Evolutionary conservation across 2,888 invertebrate species (phyloP).

Genomic region (Margaritifera margaritifera): DNA sequence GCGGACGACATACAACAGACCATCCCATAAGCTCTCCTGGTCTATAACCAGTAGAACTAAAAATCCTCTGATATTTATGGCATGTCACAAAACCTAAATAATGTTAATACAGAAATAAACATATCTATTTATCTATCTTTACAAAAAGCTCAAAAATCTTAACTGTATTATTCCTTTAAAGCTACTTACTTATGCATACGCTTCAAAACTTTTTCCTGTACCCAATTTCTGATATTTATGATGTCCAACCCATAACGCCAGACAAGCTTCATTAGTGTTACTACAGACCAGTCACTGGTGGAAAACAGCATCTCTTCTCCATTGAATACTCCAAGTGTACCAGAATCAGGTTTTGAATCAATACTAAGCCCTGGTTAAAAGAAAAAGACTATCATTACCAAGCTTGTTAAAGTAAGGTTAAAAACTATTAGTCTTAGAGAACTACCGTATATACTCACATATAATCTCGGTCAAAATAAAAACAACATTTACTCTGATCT

Average conservation of each 20-base stretch:
- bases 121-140: not conserved
- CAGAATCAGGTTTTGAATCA: constrained; percentile 17
- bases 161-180: not conserved
- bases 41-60: too few species aligned
- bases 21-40: too few species aligned
- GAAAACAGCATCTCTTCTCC: constrained; percentile 76
- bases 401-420: too few species aligned
- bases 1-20: too few species aligned
- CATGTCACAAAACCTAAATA: not conserved
- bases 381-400: too few species aligned
- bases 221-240: constrained; percentile 73
- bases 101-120: not conserved
- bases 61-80: not conserved
- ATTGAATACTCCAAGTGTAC: constrained; percentile 75
- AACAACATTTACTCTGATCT: too few species aligned
- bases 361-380: constrained; percentile 30
- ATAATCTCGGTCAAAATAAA: too few species aligned
- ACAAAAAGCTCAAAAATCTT: not conserved
- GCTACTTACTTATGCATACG: constrained; percentile 72
- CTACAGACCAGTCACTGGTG: constrained; percentile 74
- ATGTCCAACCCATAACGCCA: constrained; percentile 78
- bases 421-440: too few species aligned
- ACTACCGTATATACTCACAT: too few species aligned
- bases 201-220: constrained; percentile 68
- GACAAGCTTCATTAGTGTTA: constrained; percentile 75